A percentile compares a stretch with the other conserved stretches of the same genome.
phyloP scores from a whole-genome alignment of 2,113 vertebrate genomes.

The Nibea albiflora region DNA sequence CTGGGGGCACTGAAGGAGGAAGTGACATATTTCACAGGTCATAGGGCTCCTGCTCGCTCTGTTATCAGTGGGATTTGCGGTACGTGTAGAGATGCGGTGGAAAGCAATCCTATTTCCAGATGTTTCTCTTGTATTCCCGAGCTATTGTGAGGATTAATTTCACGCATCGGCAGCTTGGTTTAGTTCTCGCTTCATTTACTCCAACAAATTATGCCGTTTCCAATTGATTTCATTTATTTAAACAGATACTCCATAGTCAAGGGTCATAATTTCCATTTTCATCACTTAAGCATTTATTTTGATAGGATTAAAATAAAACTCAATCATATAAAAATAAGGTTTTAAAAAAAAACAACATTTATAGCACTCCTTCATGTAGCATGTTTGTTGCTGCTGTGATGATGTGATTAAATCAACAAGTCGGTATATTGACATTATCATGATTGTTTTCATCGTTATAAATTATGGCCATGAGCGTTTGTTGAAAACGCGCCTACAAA shows the following conservation, averaged over 20 bases:
- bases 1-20: background rate
- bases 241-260: conserved; percentile 26
- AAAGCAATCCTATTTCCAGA: conserved; percentile 53
- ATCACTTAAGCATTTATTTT: conserved; percentile 2
- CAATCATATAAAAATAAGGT: background rate
- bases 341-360: background rate
- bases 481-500: no score
- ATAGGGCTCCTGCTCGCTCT: conserved; percentile 17
- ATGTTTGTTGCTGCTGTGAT: no score
- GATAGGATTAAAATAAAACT: background rate
- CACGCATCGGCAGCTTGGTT: conserved; percentile 39
- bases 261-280: conserved; percentile 1
- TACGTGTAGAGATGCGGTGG: conserved; percentile 3
- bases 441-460: no score
- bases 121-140: conserved; percentile 44
- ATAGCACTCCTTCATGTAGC: background rate
- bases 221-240: conserved; percentile 50
- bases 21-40: conserved; percentile 52
- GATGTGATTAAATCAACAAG: no score
- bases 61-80: conserved; percentile 19
- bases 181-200: conserved; percentile 58
- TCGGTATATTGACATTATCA: no score
- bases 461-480: no score
- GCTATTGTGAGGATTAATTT: conserved; percentile 60
- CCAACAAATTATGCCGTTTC: conserved; percentile 34